phyloP scores from a whole-genome alignment of 2,888 invertebrate species.

The Itoplectis maculator region DNA sequence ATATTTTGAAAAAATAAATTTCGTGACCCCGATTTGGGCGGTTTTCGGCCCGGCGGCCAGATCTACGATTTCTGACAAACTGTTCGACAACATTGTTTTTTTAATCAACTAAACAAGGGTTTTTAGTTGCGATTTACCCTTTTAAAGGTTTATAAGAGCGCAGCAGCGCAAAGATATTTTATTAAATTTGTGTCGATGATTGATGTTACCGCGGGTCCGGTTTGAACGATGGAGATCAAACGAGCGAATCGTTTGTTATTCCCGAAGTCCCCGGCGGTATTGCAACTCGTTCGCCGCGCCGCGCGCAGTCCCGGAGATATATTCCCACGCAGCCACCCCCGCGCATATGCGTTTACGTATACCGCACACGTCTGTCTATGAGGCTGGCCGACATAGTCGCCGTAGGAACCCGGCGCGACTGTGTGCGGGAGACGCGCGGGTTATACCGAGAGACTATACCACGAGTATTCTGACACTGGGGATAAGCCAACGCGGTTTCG shows the following conservation, averaged over 20 bases:
- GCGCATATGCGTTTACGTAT: slow-evolving; percentile 75
- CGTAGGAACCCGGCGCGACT: slow-evolving; percentile 46
- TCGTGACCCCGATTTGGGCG: too few relatives aligned
- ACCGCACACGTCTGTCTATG: slow-evolving; percentile 49
- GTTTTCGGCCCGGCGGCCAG: too few relatives aligned
- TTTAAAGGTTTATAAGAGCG: too few relatives aligned
- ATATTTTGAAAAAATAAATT: too few relatives aligned
- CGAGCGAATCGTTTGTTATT: slow-evolving; percentile 38
- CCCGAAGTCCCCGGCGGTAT: slow-evolving; percentile 48
- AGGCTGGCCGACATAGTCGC: slow-evolving; percentile 62
- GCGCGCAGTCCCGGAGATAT: slow-evolving; percentile 84
- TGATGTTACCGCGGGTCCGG: neutral
- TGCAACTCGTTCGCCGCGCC: slow-evolving; percentile 75
- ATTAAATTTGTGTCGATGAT: neutral
- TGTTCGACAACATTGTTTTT: too few relatives aligned
- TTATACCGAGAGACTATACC: slow-evolving; percentile 47
- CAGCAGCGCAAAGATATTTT: too few relatives aligned
- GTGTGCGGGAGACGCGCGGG: slow-evolving; percentile 34
- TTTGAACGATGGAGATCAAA: slow-evolving; percentile 17
- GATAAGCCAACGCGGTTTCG: slow-evolving; percentile 82
- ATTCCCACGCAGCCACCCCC: slow-evolving; percentile 83
- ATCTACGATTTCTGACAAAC: too few relatives aligned
- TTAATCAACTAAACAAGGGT: too few relatives aligned
- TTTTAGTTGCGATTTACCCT: too few relatives aligned
- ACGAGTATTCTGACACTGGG: slow-evolving; percentile 65